Conservation (phyloP, 2,888 invertebrate species). For the Latrodectus hesperus region DNA sequence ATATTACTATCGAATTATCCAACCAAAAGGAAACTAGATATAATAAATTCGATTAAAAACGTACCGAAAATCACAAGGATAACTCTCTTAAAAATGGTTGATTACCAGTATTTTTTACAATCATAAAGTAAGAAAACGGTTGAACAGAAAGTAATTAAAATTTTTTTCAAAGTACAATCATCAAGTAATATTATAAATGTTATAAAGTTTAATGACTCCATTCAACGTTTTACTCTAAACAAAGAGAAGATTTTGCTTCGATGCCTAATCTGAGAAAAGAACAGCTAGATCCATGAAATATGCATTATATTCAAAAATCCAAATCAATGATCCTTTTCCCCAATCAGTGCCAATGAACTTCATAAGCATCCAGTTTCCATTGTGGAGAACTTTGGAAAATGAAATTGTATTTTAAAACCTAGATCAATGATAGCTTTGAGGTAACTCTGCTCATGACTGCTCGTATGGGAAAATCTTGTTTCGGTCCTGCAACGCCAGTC, state of each 20-base stretch:
- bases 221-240: too few relatives aligned
- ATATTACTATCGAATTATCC: too few relatives aligned
- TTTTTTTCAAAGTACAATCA: too few relatives aligned
- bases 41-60: too few relatives aligned
- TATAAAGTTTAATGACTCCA: too few relatives aligned
- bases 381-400: background rate
- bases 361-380: background rate
- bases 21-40: too few relatives aligned
- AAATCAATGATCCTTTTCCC: constrained; percentile 13
- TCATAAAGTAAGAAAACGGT: too few relatives aligned
- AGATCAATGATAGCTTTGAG: constrained; percentile 23
- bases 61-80: too few relatives aligned
- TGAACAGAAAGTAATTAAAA: too few relatives aligned
- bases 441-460: constrained; percentile 7
- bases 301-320: background rate
- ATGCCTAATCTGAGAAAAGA: background rate
- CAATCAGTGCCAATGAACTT: constrained; percentile 30
- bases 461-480: constrained; percentile 3
- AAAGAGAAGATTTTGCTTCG: background rate
- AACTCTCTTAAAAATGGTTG: too few relatives aligned
- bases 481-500: constrained; percentile 40
- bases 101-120: too few relatives aligned
- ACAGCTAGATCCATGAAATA: background rate
- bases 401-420: background rate
- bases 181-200: too few relatives aligned